Base-by-base conservation (phyloP, 1,140 invertebrate genomes). In the Chironomus tepperi region DNA sequence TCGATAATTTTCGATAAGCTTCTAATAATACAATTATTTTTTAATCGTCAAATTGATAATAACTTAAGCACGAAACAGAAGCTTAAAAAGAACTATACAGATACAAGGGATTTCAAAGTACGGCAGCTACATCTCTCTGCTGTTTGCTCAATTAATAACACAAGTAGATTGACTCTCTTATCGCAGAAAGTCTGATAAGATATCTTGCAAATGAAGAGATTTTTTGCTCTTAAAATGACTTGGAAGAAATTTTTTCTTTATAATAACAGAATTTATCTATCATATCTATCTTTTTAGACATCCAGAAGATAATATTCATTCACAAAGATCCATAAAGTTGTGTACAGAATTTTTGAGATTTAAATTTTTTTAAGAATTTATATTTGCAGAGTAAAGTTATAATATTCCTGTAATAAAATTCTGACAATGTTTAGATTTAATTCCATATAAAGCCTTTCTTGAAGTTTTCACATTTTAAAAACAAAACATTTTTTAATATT, bases 121-220 rank as follows among this genome's bases (percentile, higher is more conserved):
- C 24, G 24, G 47, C 19, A 21, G 65, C 65, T 70, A 70, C 65
- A 70, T 70, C 65, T 70, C 6, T 70, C 19, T 18, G 16, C 7
- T 70, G 7, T 70, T 70, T 70, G 65, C 65, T 70, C n/a, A 70
- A 70, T 70, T 70, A 70, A 70, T 21, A 70, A 18, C 65, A 19
- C 19, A 70, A 34, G 19, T 70, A 57, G 47, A 57, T 57, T 57
- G 47, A 57, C 65, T 7, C 19, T 7, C 65, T 70, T 70, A 70
- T 70, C 65, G 9, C 16, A 19, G 18, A 21, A 18, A 70, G 10
- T 6, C 9, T 21, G 65, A 70, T 70, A 70, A 70, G 65, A 70
- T 70, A 57, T 57, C 47, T 5, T 3, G 12, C 10, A 15, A 34
- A 34, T 5, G n/a, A 70, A 10, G 18, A 70, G 19, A 18, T 70